Evolutionary conservation across 2,797 vertebrate species (phyloP), one percentile per base, ranked within the genome.

Genomic region (Aphelocoma californica): DNA sequence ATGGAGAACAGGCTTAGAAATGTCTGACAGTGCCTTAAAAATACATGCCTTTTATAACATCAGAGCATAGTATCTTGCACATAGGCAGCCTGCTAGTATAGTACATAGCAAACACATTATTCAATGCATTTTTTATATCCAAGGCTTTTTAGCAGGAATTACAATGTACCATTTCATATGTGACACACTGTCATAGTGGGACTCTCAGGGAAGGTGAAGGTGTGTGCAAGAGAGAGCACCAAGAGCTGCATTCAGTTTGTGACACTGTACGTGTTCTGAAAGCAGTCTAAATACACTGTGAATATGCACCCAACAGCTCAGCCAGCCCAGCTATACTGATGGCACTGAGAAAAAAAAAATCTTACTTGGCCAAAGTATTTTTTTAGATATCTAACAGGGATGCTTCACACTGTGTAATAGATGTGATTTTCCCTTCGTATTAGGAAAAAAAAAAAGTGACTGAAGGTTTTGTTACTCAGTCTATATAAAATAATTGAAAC

Each of bases 401-500:
- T 36, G 42, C 16, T 84, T 80, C 90, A 71, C 29, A 64, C 45
- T 38, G 18, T 24, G 48, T 38, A 93, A 87, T 3, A 4, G 44
- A 65, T 2, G 2, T 17, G 17, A 51, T 64, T 86, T 86, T 69
- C 51, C 25, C 26, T 71, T 83, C 21, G 1, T 40, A n/a, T 44
- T 23, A 67, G 61, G 61, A 36, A 67, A 94, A 40, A 94, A 44
- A 48, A 7, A 3, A 5, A 45, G 20, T 69, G 58, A 57, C n/a
- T 61, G 58, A 54, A 66, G 44, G 31, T 45, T 29, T 25, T 75
- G 50, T 58, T 90, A 62, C 34, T 90, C 0, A 0, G 31, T 40
- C 62, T 79, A 69, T 32, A 47, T 69, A 85, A 93, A 96, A 74
- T 77, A 70, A 31, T n/a, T 85, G 51, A 92, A 94, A 89, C 4